Base-by-base conservation (phyloP, 2,113 vertebrate genomes). In the Labrus mixtus region DNA sequence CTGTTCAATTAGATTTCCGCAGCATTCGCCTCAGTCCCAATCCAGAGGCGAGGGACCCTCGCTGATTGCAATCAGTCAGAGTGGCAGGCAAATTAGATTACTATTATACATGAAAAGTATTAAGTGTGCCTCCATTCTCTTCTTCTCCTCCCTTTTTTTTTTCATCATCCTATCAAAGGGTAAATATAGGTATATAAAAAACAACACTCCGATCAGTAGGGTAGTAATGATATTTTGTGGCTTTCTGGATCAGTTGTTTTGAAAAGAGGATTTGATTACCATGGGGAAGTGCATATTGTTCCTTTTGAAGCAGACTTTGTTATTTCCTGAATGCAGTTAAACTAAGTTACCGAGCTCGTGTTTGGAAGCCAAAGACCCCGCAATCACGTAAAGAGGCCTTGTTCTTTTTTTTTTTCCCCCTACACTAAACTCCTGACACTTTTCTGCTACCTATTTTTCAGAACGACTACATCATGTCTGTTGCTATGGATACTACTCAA, bases 1-100 rank as follows among this genome's bases (percentile, higher is more conserved):
- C 70, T 67, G 62, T 77, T 87, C 87, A 91, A 91, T 92, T 89
- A 86, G 81, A 89, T 91, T 89, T 73, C 58, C 48, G 82, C 75
- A 70, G 80, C 73, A 50, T 89, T 81, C 71, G 73, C 87, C 56
- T 81, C 69, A 76, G 76, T 81, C 60, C 57, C 71, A 68, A 69
- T 76, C 51, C 80, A 70, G 70, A 79, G 69, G 75, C 70, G 25
- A 84, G 62, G 76, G 79, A 81, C 59, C 73, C 37, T 65, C 64
- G 46, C 83, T 90, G 88, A 93, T 90, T 91, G 89, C 83, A 92
- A 91, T 94, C 93, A 92, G 81, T 71, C 84, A 82, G 91, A 93
- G 89, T 92, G 87, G 76, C 72, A 81, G 76, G 71, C 68, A 91
- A 90, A 93, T 88, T 86, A 77, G 84, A 92, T 92, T 90, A 89